Base-by-base conservation (phyloP, 2,113 vertebrate genomes). In the Psittacus erithacus region DNA sequence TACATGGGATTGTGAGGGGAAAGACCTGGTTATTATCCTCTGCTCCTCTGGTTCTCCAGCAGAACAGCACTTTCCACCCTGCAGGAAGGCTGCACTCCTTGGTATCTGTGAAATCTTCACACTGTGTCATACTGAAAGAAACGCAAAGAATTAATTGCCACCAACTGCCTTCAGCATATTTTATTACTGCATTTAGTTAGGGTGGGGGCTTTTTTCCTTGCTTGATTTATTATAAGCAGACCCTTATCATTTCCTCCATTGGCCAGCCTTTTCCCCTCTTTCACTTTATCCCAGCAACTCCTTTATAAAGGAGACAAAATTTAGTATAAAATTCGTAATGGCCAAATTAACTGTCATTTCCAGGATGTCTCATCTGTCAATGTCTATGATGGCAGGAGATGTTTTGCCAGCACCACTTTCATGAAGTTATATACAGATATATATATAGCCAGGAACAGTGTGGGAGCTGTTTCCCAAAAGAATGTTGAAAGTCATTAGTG, bases 391-490 rank as follows among this genome's bases (percentile, higher is more conserved):
- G 67, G 84, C 75, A 78, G 82, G n/a, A 77, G 78, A 78, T 38
- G 74, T 60, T 90, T 88, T 87, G 83, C 49, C 92, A 93, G 70
- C 77, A 82, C 68, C 65, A 79, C 16, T 82, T 88, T 59, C 33
- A 74, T 82, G 47, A 52, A 53, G 67, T 17, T 47, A 79, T 22
- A 68, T 11, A 62, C 38, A 80, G 7, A 55, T 19, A 57, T 64
- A 57, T 64, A 68, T 55, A 86, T 50, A 87, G 55, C 86, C 86
- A 78, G 73, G 88, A 93, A 94, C 52, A 83, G 75, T 85, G 88
- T 92, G 68, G 90, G 94, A 91, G 90, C 88, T 69, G 53, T 86
- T 93, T 94, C 90, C 67, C 46, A 38, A 74, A 74, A 86, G 80
- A 50, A 41, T 17, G 24, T 24, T 91, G 64, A 10, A 77, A 96